A percentile compares a stretch with the other conserved stretches of the same genome.
phyloP scores from a whole-genome alignment of 2,113 vertebrate genomes.

The Eudyptes chrysolophus region DNA sequence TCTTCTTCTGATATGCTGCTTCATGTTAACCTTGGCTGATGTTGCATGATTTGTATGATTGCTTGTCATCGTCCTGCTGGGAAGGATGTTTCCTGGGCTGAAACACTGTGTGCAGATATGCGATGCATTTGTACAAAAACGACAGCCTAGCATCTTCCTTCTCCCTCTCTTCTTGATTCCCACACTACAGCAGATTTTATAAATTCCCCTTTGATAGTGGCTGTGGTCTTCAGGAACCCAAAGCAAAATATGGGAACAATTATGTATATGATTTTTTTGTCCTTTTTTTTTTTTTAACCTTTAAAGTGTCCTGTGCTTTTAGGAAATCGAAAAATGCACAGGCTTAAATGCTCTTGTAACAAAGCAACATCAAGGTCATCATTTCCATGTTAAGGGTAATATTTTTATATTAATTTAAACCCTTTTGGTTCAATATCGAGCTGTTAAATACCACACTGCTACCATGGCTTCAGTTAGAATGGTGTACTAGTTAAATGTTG shows the following conservation, averaged over 20 bases:
- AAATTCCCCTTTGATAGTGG: neutral
- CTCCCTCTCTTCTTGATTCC: neutral
- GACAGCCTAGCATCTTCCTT: neutral
- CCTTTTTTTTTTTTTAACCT: neutral
- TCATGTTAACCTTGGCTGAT: neutral
- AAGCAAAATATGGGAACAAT: neutral
- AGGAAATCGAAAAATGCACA: neutral
- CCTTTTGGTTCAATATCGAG: neutral
- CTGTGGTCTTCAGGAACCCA: neutral
- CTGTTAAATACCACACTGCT: neutral
- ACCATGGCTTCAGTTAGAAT: neutral
- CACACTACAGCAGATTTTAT: neutral
- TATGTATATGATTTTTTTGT: rapidly evolving
- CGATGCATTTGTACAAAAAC: neutral
- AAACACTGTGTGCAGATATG: neutral
- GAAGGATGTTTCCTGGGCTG: neutral
- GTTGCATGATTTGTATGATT: neutral
- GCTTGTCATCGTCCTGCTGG: neutral
- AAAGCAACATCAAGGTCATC: neutral
- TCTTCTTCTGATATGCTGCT: neutral
- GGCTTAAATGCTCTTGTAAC: neutral
- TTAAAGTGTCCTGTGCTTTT: neutral
- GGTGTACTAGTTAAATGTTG: neutral
- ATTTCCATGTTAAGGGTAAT: neutral
- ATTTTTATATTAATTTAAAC: neutral